Evolutionary conservation across 2,797 vertebrate genomes (phyloP).

Genomic region (Gambusia yucatana): DNA sequence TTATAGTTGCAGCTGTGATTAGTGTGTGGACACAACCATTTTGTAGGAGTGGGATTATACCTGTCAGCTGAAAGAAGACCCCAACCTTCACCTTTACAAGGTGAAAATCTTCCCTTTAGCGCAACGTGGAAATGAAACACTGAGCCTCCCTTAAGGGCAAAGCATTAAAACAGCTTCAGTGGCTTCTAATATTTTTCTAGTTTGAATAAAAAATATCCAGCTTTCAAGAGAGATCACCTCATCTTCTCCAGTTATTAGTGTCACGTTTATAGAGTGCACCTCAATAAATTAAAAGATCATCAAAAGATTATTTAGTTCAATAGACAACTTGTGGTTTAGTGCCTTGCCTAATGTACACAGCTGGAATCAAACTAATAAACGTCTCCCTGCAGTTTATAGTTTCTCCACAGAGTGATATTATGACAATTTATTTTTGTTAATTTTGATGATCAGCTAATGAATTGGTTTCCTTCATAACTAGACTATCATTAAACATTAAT

Average conservation of each 20-base stretch:
- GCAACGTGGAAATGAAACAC: conserved; percentile 31
- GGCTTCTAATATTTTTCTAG: background rate
- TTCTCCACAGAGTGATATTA: background rate
- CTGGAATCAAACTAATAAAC: background rate
- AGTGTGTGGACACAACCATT: conserved; percentile 79
- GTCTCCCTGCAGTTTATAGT: background rate
- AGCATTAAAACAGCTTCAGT: background rate
- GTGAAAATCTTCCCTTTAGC: conserved; percentile 51
- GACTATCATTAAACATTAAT: background rate
- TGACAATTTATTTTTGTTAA: background rate
- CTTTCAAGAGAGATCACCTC: background rate
- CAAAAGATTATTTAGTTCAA: background rate
- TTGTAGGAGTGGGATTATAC: conserved; percentile 74
- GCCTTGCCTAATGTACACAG: background rate
- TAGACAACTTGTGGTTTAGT: background rate
- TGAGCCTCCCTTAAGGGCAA: conserved; percentile 20
- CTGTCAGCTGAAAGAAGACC: conserved; percentile 72
- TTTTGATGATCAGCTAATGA: background rate
- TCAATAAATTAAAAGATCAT: background rate
- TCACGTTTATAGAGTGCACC: background rate
- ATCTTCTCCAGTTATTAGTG: background rate
- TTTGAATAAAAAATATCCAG: background rate
- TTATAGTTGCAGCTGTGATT: conserved; percentile 75
- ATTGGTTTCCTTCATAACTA: background rate
- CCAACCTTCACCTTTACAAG: conserved; percentile 75